Evolutionary conservation across 2,797 vertebrate genomes (phyloP).

Genomic region (Sternotherus odoratus): DNA sequence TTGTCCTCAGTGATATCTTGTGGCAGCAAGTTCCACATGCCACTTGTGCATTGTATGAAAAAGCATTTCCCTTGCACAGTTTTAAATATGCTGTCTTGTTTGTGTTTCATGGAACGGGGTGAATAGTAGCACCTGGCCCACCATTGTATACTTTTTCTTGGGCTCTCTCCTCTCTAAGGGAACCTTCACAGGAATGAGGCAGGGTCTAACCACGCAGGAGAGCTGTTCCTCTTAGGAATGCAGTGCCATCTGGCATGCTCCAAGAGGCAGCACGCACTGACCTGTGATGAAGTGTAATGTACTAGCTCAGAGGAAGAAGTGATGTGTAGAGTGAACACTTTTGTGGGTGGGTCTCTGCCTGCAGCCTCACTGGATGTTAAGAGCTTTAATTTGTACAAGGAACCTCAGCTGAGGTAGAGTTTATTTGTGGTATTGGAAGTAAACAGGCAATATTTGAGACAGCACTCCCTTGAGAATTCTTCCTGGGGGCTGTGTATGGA

Average conservation of each 20-base stretch:
- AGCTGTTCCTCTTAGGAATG: neutral
- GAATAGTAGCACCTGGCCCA: neutral
- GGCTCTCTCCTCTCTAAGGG: neutral
- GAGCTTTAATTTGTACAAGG: neutral
- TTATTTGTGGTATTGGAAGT: neutral
- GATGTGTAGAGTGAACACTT: neutral
- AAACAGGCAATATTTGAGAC: neutral
- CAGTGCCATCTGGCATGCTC: neutral
- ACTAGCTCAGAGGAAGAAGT: neutral
- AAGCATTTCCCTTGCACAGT: neutral
- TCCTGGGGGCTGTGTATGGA: neutral
- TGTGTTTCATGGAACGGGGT: neutral
- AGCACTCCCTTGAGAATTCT: neutral
- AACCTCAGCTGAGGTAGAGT: neutral
- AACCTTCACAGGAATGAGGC: neutral
- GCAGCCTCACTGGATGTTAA: neutral
- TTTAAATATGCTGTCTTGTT: neutral
- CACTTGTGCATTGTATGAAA: neutral
- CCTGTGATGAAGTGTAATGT: neutral
- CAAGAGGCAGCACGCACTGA: neutral
- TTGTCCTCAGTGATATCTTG: neutral
- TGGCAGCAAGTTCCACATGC: neutral
- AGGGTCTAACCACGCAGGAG: neutral
- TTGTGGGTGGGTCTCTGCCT: neutral
- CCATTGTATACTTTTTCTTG: neutral